Evolutionary conservation across 2,888 invertebrate genomes (phyloP), one percentile per base, ranked within the genome.

Genomic region (Matsumyia berberina): DNA sequence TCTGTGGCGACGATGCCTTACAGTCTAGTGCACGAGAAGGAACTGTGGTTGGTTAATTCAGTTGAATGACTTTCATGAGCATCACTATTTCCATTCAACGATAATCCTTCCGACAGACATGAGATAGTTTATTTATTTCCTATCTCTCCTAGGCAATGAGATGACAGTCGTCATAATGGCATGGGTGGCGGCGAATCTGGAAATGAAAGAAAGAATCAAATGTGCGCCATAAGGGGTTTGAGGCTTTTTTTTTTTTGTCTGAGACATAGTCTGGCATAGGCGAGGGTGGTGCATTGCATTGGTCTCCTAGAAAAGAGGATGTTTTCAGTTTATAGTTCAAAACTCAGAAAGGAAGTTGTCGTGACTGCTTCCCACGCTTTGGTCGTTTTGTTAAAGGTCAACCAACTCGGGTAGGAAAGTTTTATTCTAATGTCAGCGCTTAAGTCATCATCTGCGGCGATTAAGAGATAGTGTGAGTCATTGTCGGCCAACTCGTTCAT

Each of bases 31-130:
- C 53, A 33, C 12, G 29, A 60, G 44, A 7, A 37, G 46, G 60
- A 37, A 53, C n/a, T n/a, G n/a, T n/a, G 80, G 67, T 74, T 81
- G 76, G 80, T 55, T 74, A 69, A 69, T 69, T 76, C 46, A 4
- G 46, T 62, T 69, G 67, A 76, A 76, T 80, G 74, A 51, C 60
- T 66, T 67, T 67, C 51, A 53, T 33, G 51, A 39, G 24, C 66
- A 64, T 46, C 44, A 35, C 62, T 62, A 53, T 35, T 67, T 35
- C 42, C 33, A 39, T 46, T 67, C 67, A 62, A 62, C 53, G 46
- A 74, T 74, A 69, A 80, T 69, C 60, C 74, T 49, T 62, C 53
- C 46, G 46, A 19, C 55, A 67, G 67, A 57, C 53, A 62, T 24
- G 44, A 17, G 12, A 60, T 58, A 29, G 44, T 46, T 66, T 67